Percentiles rank a stretch among this genome's conserved stretches.
Evolutionary conservation across 2,888 invertebrate species (phyloP).

Genomic region (Orchestes rusci): DNA sequence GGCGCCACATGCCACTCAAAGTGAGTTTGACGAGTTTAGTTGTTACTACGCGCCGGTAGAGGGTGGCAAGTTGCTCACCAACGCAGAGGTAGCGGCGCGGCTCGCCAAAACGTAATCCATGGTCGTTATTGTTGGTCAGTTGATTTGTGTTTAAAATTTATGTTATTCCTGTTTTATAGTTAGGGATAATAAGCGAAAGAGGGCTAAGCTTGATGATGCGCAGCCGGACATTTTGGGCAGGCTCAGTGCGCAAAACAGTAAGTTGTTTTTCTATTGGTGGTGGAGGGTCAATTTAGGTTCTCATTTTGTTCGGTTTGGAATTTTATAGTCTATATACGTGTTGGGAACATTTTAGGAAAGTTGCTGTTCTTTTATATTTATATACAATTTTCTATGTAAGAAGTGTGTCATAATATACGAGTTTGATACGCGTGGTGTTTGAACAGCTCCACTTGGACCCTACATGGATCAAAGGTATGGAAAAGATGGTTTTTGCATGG

Average conservation of each 20-base stretch:
- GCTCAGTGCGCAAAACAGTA: conserved; percentile 47
- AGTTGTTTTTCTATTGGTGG: conserved; percentile 36
- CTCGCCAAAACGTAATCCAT: conserved; percentile 27
- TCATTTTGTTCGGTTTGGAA: too few relatives aligned
- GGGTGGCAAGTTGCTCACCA: conserved; percentile 59
- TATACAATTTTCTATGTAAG: too few relatives aligned
- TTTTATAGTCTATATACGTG: too few relatives aligned
- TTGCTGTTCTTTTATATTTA: too few relatives aligned
- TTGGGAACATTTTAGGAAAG: too few relatives aligned
- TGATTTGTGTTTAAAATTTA: neutral
- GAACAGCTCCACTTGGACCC: too few relatives aligned
- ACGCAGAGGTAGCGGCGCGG: conserved; percentile 32
- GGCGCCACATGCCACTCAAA: conserved; percentile 78
- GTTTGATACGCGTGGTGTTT: too few relatives aligned
- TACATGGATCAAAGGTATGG: too few relatives aligned
- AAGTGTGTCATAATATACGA: too few relatives aligned
- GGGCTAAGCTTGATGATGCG: conserved; percentile 49
- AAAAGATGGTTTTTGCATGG: too few relatives aligned
- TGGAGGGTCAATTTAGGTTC: conserved; percentile 14
- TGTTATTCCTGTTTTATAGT: neutral
- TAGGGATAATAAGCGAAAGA: conserved; percentile 43
- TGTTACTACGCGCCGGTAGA: conserved; percentile 82
- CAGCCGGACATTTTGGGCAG: conserved; percentile 43
- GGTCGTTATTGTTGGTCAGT: neutral
- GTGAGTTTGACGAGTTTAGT: conserved; percentile 83